Base-by-base conservation (phyloP, 1,140 invertebrate genomes). In the Drosophila insularis region DNA sequence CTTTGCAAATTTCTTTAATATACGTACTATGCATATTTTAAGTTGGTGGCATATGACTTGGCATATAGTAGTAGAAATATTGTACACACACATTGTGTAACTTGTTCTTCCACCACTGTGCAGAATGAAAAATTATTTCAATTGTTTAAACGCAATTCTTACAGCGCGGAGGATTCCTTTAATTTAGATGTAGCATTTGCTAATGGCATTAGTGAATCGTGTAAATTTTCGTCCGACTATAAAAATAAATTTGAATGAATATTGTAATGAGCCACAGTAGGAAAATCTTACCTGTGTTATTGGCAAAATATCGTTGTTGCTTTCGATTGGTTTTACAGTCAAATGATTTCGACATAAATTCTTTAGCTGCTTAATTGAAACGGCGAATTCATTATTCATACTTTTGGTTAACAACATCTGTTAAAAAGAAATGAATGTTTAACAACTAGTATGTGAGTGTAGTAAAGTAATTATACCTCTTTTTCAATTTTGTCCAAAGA, bases 401-500 rank as follows among this genome's bases (percentile, higher is more conserved):
- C 19, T 81, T 58, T 74, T 76, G 10, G 80, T 7, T 23, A 63
- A 8, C 8, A 67, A 56, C 39, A 82, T 64, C 72, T 74, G 63
- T 39, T 37, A 1, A 4, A 19, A 17, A 8, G 7, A 55, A 37
- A 32, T 8, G 14, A 23, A 43, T 19, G 23, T 1, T n/a, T 35
- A 50, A 21, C 19, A 39, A 55, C 14, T 1, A 50, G 0, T 31
- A 27, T 35, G 2, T 10, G 2, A 11, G 7, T 5, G 1, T 1
- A 35, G 8, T 64, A 10, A 17, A 35, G 7, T 19, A 21, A 14
- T 10, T 73, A 56, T 84, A 90, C 74, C 78, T 90, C 80, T 70
- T 80, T 78, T 66, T 90, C 71, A 5, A 85, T 61, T 69, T 74
- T 79, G 7, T 86, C 71, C 19, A 81, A 32, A 11, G 80, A 71